These are phyloP conservation scores for Helicolenus hilgendorfi DNA, from an alignment of 2,797 vertebrate genomes.

Conservation along the genomic window DNA sequence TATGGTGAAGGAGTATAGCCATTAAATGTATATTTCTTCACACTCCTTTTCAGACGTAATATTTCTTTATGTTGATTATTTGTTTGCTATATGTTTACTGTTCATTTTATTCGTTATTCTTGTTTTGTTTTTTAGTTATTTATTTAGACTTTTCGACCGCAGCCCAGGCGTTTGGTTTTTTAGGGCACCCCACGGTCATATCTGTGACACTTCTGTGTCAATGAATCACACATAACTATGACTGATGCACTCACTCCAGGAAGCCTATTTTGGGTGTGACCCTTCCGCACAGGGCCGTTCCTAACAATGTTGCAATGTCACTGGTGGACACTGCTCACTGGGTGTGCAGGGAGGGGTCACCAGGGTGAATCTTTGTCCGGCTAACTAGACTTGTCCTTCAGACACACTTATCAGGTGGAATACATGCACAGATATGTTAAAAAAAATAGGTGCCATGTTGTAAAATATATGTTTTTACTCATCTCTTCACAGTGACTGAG, in stretches of 20 bases:
- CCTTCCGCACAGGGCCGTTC: background rate
- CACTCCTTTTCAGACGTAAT: no score
- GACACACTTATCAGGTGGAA: background rate
- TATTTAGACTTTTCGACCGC: no score
- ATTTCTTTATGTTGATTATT: no score
- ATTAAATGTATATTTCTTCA: no score
- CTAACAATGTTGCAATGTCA: slow-evolving; percentile 20
- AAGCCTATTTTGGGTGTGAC: slow-evolving; percentile 38
- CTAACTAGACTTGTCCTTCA: background rate
- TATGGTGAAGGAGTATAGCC: no score
- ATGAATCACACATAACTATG: slow-evolving; percentile 38
- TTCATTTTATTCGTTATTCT: no score
- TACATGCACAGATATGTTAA: background rate
- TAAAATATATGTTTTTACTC: background rate
- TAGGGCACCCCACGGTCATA: background rate
- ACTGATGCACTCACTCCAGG: slow-evolving; percentile 26
- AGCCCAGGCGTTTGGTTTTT: background rate
- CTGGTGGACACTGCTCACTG: background rate
- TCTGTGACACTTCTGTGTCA: slow-evolving; percentile 48
- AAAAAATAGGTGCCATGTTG: background rate
- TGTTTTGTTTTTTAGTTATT: no score
- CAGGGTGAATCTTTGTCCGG: background rate
- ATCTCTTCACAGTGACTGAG: slow-evolving; percentile 87
- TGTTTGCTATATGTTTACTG: no score
- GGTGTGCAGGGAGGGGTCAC: background rate